A percentile compares a stretch with the other conserved stretches of the same genome.
Evolutionary conservation across 2,113 vertebrate species (phyloP).

Genomic region (Strigops habroptila): DNA sequence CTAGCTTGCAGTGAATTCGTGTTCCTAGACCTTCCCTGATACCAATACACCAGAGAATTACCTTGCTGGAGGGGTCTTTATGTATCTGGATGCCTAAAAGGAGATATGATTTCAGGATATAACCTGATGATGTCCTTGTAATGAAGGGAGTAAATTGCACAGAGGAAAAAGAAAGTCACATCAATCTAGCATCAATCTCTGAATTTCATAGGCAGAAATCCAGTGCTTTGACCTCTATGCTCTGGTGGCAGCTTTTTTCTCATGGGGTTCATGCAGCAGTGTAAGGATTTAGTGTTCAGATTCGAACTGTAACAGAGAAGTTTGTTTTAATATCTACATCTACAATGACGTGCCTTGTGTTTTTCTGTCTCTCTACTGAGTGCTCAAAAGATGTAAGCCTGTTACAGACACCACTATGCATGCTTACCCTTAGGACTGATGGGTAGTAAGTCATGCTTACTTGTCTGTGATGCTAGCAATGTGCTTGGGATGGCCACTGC

Average conservation of each 20-base stretch:
- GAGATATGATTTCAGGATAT: background rate
- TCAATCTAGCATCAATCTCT: background rate
- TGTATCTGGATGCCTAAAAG: background rate
- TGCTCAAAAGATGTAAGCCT: background rate
- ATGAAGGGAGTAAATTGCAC: background rate
- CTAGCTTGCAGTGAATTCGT: background rate
- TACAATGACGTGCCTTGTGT: background rate
- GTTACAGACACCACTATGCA: fast-evolving
- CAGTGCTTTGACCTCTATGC: background rate
- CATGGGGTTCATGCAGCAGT: background rate
- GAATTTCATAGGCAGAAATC: background rate
- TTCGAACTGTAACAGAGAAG: background rate
- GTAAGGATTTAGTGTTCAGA: background rate
- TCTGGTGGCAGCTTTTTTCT: background rate
- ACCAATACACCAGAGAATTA: background rate
- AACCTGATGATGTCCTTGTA: background rate
- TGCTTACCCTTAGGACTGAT: background rate
- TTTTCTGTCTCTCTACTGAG: background rate
- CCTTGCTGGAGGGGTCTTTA: background rate
- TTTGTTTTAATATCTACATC: background rate
- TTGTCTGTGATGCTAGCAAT: background rate
- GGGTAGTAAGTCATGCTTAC: background rate
- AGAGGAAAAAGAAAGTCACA: background rate
- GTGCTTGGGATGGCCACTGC: background rate
- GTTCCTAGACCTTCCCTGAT: background rate